Percentiles rank a stretch among this genome's conserved stretches.
Conservation (phyloP, 1,140 invertebrate genomes). For the Reticulitermes speratus region DNA sequence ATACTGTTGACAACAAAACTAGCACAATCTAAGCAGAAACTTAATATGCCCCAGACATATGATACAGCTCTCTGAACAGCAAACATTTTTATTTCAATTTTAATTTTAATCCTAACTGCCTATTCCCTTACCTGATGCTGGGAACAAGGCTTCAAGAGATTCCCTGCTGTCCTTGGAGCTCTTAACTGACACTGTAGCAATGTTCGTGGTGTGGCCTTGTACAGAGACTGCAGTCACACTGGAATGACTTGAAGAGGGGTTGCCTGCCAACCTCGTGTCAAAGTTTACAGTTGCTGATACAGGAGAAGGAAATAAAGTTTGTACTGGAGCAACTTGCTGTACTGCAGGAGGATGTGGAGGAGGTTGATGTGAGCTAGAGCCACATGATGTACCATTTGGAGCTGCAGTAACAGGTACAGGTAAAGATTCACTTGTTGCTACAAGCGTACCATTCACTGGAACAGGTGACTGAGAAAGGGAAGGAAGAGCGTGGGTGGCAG, state of each 20-base stretch:
- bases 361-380: constrained; percentile 19
- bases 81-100: no score
- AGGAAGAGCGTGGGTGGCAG: constrained; percentile 8
- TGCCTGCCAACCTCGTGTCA: neutral
- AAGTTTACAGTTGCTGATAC: constrained; percentile 21
- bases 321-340: constrained; percentile 28
- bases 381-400: neutral
- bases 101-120: no score
- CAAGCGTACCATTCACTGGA: constrained; percentile 8
- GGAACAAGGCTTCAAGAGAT: constrained; percentile 51
- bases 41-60: no score
- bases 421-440: neutral
- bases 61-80: no score
- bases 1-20: no score
- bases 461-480: constrained; percentile 31
- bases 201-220: neutral
- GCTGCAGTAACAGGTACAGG: neutral
- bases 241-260: neutral
- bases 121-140: constrained; percentile 43
- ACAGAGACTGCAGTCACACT: constrained; percentile 9
- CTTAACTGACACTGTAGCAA: constrained; percentile 37
- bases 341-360: constrained; percentile 23
- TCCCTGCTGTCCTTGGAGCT: constrained; percentile 38
- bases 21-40: no score
- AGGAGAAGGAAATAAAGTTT: constrained; percentile 23